A percentile compares a stretch with the other conserved stretches of the same genome.
Conservation (phyloP, 2,888 invertebrate genomes). For the Agelastica alni region DNA sequence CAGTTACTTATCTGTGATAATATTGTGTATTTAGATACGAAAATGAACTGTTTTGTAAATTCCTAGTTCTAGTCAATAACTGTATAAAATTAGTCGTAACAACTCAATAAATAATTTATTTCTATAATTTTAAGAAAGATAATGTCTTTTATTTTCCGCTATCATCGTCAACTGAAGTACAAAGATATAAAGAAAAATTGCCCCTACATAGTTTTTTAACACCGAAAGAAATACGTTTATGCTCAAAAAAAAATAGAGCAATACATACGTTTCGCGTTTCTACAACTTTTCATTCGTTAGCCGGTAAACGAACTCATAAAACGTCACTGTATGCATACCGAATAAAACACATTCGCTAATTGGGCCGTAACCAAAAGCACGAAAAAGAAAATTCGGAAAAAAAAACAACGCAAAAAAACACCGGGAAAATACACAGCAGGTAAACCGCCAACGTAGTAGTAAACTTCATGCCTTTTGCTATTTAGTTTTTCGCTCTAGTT, state of each 20-base stretch:
- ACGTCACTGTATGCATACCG: not conserved
- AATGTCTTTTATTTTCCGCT: not conserved
- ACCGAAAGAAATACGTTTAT: too few relatives aligned
- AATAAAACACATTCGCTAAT: not conserved
- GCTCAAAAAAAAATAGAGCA: too few relatives aligned
- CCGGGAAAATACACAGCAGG: not conserved
- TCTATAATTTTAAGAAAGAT: too few relatives aligned
- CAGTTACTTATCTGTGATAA: slow-evolving; percentile 52
- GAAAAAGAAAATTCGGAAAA: not conserved
- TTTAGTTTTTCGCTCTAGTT: not conserved
- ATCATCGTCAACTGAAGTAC: too few relatives aligned
- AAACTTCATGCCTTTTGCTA: not conserved
- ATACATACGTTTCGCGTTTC: too few relatives aligned
- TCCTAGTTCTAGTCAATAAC: too few relatives aligned
- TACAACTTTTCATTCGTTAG: not conserved
- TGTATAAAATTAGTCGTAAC: not conserved
- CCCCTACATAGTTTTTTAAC: too few relatives aligned
- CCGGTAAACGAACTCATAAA: not conserved
- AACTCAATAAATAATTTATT: too few relatives aligned
- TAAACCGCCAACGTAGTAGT: not conserved
- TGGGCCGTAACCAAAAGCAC: not conserved
- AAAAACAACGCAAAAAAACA: not conserved
- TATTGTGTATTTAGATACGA: too few relatives aligned
- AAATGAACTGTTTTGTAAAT: too few relatives aligned
- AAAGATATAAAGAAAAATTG: too few relatives aligned